phyloP scores from a whole-genome alignment of 2,888 invertebrate genomes.

The Andricus quercusramuli region DNA sequence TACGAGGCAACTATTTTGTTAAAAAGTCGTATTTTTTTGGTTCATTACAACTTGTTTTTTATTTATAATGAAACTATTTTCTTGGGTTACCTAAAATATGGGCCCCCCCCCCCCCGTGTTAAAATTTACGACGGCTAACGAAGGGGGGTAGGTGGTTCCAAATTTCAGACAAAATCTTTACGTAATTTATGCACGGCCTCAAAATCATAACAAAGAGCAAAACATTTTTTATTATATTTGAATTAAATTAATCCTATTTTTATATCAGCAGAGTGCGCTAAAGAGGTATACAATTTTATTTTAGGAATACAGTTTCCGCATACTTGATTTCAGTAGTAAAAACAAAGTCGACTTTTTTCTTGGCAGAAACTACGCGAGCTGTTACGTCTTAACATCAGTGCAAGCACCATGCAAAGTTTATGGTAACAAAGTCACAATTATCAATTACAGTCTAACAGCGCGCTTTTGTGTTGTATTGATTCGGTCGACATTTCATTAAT shows the following conservation, averaged over 20 bases:
- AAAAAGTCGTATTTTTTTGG: too few species aligned
- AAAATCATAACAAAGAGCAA: too few species aligned
- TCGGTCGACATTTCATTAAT: constrained; percentile 35
- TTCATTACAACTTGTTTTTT: too few species aligned
- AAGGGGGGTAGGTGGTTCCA: too few species aligned
- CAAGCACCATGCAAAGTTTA: background rate
- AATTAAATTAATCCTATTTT: background rate
- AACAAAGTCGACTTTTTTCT: background rate
- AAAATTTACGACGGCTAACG: too few species aligned
- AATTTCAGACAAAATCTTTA: too few species aligned
- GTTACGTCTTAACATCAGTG: background rate
- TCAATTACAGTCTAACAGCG: constrained; percentile 17
- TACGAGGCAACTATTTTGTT: too few species aligned
- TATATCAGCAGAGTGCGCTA: background rate
- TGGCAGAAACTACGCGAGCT: background rate
- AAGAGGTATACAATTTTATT: background rate
- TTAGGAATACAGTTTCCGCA: background rate
- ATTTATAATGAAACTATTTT: too few species aligned
- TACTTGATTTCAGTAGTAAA: background rate
- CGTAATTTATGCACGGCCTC: too few species aligned
- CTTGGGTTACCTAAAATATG: too few species aligned
- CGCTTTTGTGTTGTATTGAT: constrained; percentile 37
- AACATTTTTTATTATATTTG: background rate
- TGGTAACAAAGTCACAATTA: constrained; percentile 19
- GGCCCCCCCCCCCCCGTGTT: too few species aligned